These are phyloP conservation scores for Tor tambroides DNA, from an alignment of 2,113 vertebrate genomes.

Conservation along the genomic window DNA sequence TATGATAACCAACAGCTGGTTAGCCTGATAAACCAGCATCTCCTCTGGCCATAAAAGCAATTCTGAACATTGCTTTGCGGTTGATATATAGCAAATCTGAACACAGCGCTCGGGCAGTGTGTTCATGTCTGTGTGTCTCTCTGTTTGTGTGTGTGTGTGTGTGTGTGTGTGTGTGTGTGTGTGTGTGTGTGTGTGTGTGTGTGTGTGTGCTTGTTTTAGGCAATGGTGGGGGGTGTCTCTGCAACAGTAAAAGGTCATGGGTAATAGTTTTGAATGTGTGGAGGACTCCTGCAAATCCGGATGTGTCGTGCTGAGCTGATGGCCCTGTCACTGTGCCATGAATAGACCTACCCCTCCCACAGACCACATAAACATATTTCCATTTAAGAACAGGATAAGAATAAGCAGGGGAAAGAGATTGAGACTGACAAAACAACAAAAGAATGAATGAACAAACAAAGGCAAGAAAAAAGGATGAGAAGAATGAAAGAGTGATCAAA, in stretches of 20 bases:
- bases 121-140: conserved; percentile 13
- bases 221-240: conserved; percentile 32
- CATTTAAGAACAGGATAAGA: conserved; percentile 41
- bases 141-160: conserved; percentile 4
- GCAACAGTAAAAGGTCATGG: conserved; percentile 53
- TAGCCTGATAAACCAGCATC: conserved; percentile 59
- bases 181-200: background rate
- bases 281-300: conserved; percentile 43
- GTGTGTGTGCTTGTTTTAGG: conserved; percentile 35
- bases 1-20: conserved; percentile 61
- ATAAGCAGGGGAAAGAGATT: conserved; percentile 44
- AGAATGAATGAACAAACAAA: background rate
- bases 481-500: background rate
- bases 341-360: conserved; percentile 41
- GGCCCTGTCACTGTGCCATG: conserved; percentile 33
- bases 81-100: conserved; percentile 37
- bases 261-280: conserved; percentile 51
- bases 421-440: conserved; percentile 51
- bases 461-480: background rate
- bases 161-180: conserved; percentile 20
- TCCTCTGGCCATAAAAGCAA: conserved; percentile 51
- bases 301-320: conserved; percentile 41
- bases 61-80: conserved; percentile 47
- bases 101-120: conserved; percentile 7
- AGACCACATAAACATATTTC: conserved; percentile 42